phyloP scores from a whole-genome alignment of 2,888 invertebrate species.

The Epinotia brunnichana region DNA sequence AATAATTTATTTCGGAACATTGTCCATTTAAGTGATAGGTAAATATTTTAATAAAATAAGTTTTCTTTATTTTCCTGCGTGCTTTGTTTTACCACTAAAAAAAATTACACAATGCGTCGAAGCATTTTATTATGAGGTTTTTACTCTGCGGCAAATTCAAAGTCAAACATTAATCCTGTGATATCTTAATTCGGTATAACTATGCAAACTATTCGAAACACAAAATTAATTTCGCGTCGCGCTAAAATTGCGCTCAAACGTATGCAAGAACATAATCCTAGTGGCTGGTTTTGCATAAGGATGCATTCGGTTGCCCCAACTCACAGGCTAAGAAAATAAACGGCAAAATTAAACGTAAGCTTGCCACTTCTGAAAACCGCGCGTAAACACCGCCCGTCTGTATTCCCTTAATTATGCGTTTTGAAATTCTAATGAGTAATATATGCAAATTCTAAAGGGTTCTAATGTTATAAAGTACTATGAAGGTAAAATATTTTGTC shows the following conservation, averaged over 20 bases:
- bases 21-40: too few species aligned
- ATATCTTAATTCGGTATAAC: conserved; percentile 2
- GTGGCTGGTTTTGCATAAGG: conserved; percentile 21
- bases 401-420: conserved; percentile 66
- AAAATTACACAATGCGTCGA: not conserved
- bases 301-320: conserved; percentile 24
- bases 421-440: conserved; percentile 71
- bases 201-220: conserved; percentile 19
- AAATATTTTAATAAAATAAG: too few species aligned
- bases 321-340: conserved; percentile 33
- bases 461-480: conserved; percentile 61
- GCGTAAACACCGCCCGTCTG: conserved; percentile 52
- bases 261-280: conserved; percentile 24
- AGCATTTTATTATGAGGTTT: not conserved
- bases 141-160: not conserved
- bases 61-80: too few species aligned
- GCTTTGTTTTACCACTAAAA: too few species aligned
- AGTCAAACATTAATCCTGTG: not conserved
- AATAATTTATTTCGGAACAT: too few species aligned
- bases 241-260: conserved; percentile 19
- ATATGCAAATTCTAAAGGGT: conserved; percentile 75
- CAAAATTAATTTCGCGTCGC: conserved; percentile 28
- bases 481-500: conserved; percentile 69
- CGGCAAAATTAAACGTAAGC: conserved; percentile 25
- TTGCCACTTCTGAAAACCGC: conserved; percentile 17